Evolutionary conservation across 1,140 invertebrate species (phyloP), one percentile per base, ranked within the genome.

Genomic region (Zaprionus capensis): DNA sequence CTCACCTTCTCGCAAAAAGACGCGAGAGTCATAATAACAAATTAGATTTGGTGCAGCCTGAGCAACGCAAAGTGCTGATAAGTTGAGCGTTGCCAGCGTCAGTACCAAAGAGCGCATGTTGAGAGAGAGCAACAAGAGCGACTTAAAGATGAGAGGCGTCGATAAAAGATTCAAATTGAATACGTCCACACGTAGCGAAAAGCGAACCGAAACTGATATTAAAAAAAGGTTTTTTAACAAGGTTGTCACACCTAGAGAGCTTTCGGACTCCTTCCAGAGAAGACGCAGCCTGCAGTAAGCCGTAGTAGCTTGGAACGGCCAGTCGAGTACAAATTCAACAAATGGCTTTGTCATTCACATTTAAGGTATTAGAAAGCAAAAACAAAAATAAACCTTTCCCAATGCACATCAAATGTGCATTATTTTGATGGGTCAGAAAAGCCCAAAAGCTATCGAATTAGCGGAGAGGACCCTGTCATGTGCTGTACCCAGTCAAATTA

Each of bases 381-480:
- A 88, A 80, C 5, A 5, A 17, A n/a, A n/a, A n/a, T 7, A 44
- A 44, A 41, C 38, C 38, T 41, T 15, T 41, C 15, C 15, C n/a
- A 44, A 2, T 44, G 41, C n/a, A 44, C 17, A 44, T 78, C 78
- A 73, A 84, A 72, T 84, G 84, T 70, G 82, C 78, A 88, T 91
- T 91, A 91, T 91, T 91, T 88, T 85, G 87, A 91, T 91, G 88
- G 82, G 79, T 72, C 80, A 91, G 12, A 38, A 9, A 4, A 9
- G 14, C 34, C 9, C 34, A 15, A 49, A 28, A 46, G 9, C 12
- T 36, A 26, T 59, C 7, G 34, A 73, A 28, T 36, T 9, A 53
- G 55, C 49, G 69, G 53, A 71, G 81, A 88, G 84, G 76, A 81
- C 81, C 76, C 79, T 86, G 7, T 5, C 46, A 51, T n/a, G 3